Evolutionary conservation across 2,797 vertebrate species (phyloP).

Genomic region (Clarias platycephalus): DNA sequence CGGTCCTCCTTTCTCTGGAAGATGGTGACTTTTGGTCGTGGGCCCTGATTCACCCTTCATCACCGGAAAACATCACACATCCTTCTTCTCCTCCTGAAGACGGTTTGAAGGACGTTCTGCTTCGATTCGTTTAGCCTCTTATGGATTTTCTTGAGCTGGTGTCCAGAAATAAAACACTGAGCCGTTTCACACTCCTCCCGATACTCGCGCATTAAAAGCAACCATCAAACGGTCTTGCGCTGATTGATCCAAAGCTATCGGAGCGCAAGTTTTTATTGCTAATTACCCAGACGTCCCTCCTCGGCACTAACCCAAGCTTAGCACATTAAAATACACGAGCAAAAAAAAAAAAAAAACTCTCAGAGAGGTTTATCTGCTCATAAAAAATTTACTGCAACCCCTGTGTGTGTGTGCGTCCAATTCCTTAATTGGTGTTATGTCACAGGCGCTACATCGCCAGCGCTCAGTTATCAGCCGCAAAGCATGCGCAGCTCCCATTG

Average conservation of each 20-base stretch:
- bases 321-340: slow-evolving; percentile 45
- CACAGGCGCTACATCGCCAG: slow-evolving; percentile 36
- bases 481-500: slow-evolving; percentile 8
- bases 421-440: slow-evolving; percentile 55
- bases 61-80: not conserved
- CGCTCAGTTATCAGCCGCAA: slow-evolving; percentile 32
- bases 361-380: slow-evolving; percentile 52
- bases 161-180: slow-evolving; percentile 13
- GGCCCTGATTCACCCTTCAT: no score
- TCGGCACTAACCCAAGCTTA: slow-evolving; percentile 46
- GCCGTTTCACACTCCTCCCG: slow-evolving; percentile 5
- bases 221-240: slow-evolving; percentile 47
- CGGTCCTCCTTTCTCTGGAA: not conserved
- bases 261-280: slow-evolving; percentile 57
- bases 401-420: slow-evolving; percentile 16
- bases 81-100: not conserved
- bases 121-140: not conserved
- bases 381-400: slow-evolving; percentile 48
- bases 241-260: slow-evolving; percentile 59
- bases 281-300: slow-evolving; percentile 53
- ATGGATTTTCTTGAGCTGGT: slow-evolving; percentile 7
- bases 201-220: slow-evolving; percentile 40
- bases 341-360: slow-evolving; percentile 24
- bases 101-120: not conserved
- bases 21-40: no score